These are phyloP conservation scores for Cheilosia soror DNA, from an alignment of 2,888 invertebrate genomes.

Conservation along the genomic window DNA sequence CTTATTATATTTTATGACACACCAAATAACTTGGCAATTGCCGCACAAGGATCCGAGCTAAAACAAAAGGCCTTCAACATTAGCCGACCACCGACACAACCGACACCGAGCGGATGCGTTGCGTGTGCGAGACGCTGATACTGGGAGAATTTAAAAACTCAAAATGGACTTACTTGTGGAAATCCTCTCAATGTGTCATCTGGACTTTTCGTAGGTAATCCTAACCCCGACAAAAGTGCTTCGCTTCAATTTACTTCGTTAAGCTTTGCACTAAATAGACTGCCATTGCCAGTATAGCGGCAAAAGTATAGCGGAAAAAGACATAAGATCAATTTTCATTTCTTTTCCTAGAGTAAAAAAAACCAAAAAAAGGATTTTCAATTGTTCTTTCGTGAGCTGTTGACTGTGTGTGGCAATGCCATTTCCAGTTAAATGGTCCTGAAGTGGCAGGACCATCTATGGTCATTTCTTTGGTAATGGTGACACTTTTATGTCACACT, in stretches of 20 bases:
- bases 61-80: slow-evolving; percentile 45
- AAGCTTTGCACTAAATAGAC: slow-evolving; percentile 70
- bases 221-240: slow-evolving; percentile 63
- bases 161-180: slow-evolving; percentile 58
- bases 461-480: slow-evolving; percentile 59
- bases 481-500: slow-evolving; percentile 73
- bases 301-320: slow-evolving; percentile 35
- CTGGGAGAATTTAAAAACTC: slow-evolving; percentile 62
- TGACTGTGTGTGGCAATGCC: slow-evolving; percentile 56
- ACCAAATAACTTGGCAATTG: slow-evolving; percentile 62
- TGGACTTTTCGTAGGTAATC: slow-evolving; percentile 68
- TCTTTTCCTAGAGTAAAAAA: slow-evolving; percentile 5
- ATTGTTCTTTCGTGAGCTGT: slow-evolving; percentile 69
- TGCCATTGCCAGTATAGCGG: slow-evolving; percentile 1
- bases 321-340: slow-evolving; percentile 70
- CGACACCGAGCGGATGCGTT: not conserved
- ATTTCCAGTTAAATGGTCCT: slow-evolving; percentile 66
- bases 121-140: slow-evolving; percentile 1
- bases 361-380: slow-evolving; percentile 65
- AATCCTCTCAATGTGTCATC: slow-evolving; percentile 72
- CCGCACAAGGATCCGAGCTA: slow-evolving; percentile 41
- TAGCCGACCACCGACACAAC: not conserved
- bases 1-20: slow-evolving; percentile 69
- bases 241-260: slow-evolving; percentile 70
- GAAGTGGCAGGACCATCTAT: slow-evolving; percentile 44